Base-by-base conservation (phyloP, 2,797 vertebrate species). In the Neoniphon sammara region DNA sequence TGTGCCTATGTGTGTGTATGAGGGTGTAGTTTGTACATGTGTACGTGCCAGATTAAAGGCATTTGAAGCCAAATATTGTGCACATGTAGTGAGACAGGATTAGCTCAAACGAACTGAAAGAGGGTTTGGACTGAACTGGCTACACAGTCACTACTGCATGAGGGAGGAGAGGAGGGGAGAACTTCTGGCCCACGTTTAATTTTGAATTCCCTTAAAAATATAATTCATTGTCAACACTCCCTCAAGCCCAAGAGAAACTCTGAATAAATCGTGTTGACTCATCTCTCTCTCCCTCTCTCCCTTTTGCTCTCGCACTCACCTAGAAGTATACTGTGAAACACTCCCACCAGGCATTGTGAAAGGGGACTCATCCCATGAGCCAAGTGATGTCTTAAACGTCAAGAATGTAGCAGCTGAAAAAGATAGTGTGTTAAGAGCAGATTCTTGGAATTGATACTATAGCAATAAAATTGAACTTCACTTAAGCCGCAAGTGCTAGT, bases 11-110 rank as follows among this genome's bases (percentile, higher is more conserved):
- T 21, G 60, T 60, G 30, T 58, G 25, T 59, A 36, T 50, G 34
- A 71, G 85, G 77, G 84, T 82, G 79, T 75, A 80, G 83, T 62
- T 67, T 80, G 67, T 34, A 67, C 64, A 60, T 70, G 70, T 75
- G 70, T 68, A 46, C 36, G 42, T 87, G 73, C 61, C 21, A 55
- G 66, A 1, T 44, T 53, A 44, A 67, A 49, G 5, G 39, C 20
- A 46, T 69, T 64, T 62, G 39, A 42, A 14, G 34, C 9, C n/a
- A 53, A 9, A 50, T 30, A 31, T 6, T 31, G 20, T 58, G 14
- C 62, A 27, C 31, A 18, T 67, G 1, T n/a, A 5, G 53, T 23
- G 65, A 67, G 11, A 17, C 36, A 75, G 1, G 20, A 15, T 23
- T 25, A 59, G 57, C 61, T n/a, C 20, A 21, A 53, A 39, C 52